Evolutionary conservation across 2,797 vertebrate species (phyloP), one percentile per base, ranked within the genome.

Genomic region (Fistularia commersonii): DNA sequence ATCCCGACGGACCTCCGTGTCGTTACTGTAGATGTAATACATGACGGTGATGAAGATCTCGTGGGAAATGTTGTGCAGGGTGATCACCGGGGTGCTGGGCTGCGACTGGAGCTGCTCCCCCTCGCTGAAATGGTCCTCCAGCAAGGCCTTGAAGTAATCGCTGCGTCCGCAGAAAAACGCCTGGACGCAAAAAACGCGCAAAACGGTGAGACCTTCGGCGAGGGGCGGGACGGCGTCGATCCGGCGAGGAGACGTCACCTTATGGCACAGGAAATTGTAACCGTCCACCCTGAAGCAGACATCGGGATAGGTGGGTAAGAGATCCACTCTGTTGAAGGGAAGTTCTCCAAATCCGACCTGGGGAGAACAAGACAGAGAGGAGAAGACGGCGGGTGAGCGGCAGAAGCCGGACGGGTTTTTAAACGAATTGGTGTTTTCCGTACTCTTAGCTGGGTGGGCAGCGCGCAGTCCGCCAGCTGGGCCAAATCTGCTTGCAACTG

Each of bases 111-210:
- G 84, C 67, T 90, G 91, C 66, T 92, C 90, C 0, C 91, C 95
- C 79, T 99, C 96, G 13, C 89, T 89, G 81, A 99, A 99, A 80
- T 99, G 96, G 76, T 99, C 95, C 56, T 94, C 89, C 73, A 98
- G 74, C 42, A 99, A 77, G 8, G 96, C 97, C 80, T 93, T 94
- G 78, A 99, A 99, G 79, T 98, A 99, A 86, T 99, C 97, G 48
- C 97, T 99, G 31, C 94, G 94, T 48, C 96, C 94, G 45, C 94
- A 95, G 89, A 98, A 98, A 87, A 99, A 99, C 0, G 90, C 94
- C 96, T 99, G 79, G 11, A 52, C 23, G 2, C 23, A 98, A 98
- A 87, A 99, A 99, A 90, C 94, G 96, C 99, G 79, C 10, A 52
- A 53, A 11, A 33, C 6, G 6, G 11, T 14, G 33, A 40, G 37